These are phyloP conservation scores for Neodiprion virginianus DNA, from an alignment of 1,140 invertebrate species.

Conservation along the genomic window DNA sequence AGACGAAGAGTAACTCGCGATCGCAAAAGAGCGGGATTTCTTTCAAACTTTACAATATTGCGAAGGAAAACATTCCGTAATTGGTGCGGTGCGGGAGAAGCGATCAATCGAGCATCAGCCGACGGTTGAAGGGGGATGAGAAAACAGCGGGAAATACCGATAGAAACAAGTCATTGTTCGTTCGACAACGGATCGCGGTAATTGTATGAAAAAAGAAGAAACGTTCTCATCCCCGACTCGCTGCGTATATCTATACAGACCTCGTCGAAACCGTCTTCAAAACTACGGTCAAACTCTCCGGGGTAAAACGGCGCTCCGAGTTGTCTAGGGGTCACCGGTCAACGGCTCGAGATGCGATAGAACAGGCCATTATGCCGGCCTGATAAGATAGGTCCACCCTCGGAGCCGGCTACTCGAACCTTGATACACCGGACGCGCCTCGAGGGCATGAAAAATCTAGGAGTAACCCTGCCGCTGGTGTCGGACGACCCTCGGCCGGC, in stretches of 20 bases:
- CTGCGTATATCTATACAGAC: too few species aligned
- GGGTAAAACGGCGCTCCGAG: neutral
- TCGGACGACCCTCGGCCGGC: neutral
- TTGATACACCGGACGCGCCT: slow-evolving; percentile 58
- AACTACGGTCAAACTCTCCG: neutral
- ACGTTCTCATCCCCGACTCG: too few species aligned
- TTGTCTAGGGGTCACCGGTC: slow-evolving; percentile 12
- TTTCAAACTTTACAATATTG: too few species aligned
- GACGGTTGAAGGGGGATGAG: too few species aligned
- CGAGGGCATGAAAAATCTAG: slow-evolving; percentile 57
- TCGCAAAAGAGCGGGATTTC: too few species aligned
- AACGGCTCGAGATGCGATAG: slow-evolving; percentile 56
- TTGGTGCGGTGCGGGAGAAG: too few species aligned
- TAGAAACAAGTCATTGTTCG: neutral
- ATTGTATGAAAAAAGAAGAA: neutral
- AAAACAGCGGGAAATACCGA: too few species aligned
- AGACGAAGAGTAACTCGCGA: neutral
- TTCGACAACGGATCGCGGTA: neutral
- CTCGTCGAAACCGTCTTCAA: too few species aligned
- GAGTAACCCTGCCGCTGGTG: neutral
- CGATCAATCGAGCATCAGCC: too few species aligned
- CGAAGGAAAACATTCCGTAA: too few species aligned
- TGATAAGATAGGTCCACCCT: slow-evolving; percentile 60
- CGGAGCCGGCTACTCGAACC: slow-evolving; percentile 39
- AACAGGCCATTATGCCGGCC: slow-evolving; percentile 57